Base-by-base conservation (phyloP, 2,888 invertebrate genomes). In the Timandra comae region DNA sequence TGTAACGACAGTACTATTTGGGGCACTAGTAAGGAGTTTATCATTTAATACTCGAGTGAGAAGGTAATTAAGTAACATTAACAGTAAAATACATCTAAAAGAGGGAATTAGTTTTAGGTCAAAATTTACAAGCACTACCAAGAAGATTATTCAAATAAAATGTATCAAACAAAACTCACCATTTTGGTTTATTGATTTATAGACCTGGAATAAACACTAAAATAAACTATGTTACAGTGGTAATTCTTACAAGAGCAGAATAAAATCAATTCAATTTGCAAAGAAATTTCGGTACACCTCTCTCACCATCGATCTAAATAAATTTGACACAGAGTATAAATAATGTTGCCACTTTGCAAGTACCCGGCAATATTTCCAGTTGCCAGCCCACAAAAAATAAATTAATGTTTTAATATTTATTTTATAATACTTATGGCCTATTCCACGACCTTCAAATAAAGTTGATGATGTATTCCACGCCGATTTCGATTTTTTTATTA, bases 221-320 rank as follows among this genome's bases (percentile, higher is more conserved):
- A 31, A 26, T 20, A 29, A 26, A 30, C 12, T 8, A 30, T 29
- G 16, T 27, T 24, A 19, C 30, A 12, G 34, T 35, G 33, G n/a
- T 33, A 29, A 36, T 35, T 36, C 43, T 38, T 41, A 32, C 29
- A 31, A 33, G 33, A 35, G 43, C 52, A 52, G n/a, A 43, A 35
- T 43, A 25, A 46, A 52, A 44, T 56, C 43, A 50, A 46, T 56
- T 56, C 22, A 22, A 24, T 10, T 10, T 24, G 6, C 24, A 11
- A 9, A 47, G 38, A 43, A 52, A 57, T 33, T 43, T 53, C 46
- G 41, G 49, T 52, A 24, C 49, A 59, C 52, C 51, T 45, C n/a
- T 52, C 52, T 38, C 49, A 53, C 49, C 59, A 67, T 66, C 66
- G 67, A 66, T 67, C 54, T 59, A 60, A 51, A 56, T 59, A 58